These are phyloP conservation scores for Yponomeuta evonymella DNA, from an alignment of 2,888 invertebrate genomes.

Conservation along the genomic window DNA sequence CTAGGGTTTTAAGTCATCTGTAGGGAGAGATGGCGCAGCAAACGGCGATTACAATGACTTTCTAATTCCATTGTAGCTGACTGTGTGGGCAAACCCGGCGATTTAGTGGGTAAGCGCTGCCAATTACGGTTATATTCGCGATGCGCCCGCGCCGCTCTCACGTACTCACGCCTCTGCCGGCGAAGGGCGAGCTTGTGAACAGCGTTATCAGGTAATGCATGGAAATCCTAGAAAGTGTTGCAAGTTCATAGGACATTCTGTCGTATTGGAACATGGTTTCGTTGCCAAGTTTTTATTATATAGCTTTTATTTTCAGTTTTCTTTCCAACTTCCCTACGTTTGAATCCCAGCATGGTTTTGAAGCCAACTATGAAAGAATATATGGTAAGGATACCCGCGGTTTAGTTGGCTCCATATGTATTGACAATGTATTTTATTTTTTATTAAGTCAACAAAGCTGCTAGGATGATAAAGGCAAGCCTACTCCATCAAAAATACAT, in stretches of 20 bases:
- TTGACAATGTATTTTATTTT: no score
- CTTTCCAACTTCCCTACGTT: no score
- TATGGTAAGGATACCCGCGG: no score
- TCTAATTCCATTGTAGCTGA: conserved; percentile 12
- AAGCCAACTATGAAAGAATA: no score
- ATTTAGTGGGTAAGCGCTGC: conserved; percentile 12
- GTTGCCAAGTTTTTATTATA: neutral
- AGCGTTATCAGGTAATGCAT: neutral
- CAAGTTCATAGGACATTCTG: neutral
- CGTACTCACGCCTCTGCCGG: conserved; percentile 1
- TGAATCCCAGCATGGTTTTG: no score
- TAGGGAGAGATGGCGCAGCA: neutral
- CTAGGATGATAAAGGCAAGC: no score
- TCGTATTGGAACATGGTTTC: neutral
- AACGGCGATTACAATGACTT: conserved; percentile 9
- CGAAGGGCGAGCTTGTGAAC: neutral
- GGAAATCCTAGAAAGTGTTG: neutral
- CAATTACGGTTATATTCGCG: conserved; percentile 16
- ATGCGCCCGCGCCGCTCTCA: conserved; percentile 10
- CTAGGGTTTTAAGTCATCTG: no score
- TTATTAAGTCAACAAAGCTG: no score
- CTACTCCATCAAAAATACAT: no score
- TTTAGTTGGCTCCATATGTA: no score
- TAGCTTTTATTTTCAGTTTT: neutral
- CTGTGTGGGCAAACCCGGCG: neutral